Evolutionary conservation across 2,797 vertebrate genomes (phyloP).

Genomic region (Etheostoma nigrum): DNA sequence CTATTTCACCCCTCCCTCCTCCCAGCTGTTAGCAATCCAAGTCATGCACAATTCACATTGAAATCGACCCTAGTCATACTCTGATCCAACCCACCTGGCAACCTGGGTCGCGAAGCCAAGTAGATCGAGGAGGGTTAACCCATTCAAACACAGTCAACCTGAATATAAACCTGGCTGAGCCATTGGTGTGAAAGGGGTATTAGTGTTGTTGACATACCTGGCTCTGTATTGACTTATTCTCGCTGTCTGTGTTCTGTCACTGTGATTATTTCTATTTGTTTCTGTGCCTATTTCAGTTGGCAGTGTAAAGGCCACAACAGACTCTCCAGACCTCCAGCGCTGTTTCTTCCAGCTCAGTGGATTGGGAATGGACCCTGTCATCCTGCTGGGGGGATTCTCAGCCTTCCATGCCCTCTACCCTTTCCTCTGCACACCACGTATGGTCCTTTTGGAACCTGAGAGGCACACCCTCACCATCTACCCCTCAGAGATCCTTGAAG

Average conservation of each 20-base stretch:
- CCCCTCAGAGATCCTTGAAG: conserved; percentile 78
- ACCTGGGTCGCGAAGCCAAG: too few relatives aligned
- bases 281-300: conserved; percentile 67
- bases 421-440: conserved; percentile 68
- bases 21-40: too few relatives aligned
- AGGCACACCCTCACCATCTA: conserved; percentile 69
- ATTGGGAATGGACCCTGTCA: conserved; percentile 81
- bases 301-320: conserved; percentile 66
- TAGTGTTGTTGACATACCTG: neutral
- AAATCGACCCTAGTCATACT: too few relatives aligned
- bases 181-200: too few relatives aligned
- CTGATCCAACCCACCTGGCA: too few relatives aligned
- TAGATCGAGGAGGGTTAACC: too few relatives aligned
- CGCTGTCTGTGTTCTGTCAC: neutral
- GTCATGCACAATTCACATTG: too few relatives aligned
- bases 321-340: conserved; percentile 74
- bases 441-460: conserved; percentile 68
- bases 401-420: conserved; percentile 72
- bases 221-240: neutral
- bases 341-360: conserved; percentile 81
- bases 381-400: conserved; percentile 75
- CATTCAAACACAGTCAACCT: too few relatives aligned
- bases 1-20: too few relatives aligned
- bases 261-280: conserved; percentile 26
- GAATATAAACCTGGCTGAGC: too few relatives aligned